Conservation (phyloP, 2,888 invertebrate genomes). For the Vanessa cardui region DNA sequence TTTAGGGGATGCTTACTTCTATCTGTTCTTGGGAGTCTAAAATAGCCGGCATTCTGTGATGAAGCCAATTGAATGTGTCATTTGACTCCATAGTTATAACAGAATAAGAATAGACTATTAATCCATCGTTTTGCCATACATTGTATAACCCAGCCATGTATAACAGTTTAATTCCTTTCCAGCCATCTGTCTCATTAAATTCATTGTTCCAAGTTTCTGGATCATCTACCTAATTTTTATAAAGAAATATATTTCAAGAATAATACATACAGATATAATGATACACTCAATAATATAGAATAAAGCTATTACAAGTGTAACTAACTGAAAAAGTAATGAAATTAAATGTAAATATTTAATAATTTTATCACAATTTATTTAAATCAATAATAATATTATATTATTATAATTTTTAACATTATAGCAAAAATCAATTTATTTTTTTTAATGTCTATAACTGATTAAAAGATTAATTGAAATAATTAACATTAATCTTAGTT, state of each 20-base stretch:
- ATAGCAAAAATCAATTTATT: too few relatives aligned
- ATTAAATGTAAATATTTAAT: too few relatives aligned
- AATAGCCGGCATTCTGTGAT: slow-evolving; percentile 92
- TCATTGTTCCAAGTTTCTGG: slow-evolving; percentile 77
- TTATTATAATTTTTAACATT: too few relatives aligned
- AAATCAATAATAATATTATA: too few relatives aligned
- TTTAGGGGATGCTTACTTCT: slow-evolving; percentile 79
- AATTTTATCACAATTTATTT: too few relatives aligned
- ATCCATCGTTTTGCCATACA: slow-evolving; percentile 84
- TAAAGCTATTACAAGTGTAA: too few relatives aligned
- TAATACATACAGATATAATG: too few relatives aligned
- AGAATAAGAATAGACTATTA: slow-evolving; percentile 87
- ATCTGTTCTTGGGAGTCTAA: slow-evolving; percentile 86
- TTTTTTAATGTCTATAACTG: too few relatives aligned
- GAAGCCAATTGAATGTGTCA: slow-evolving; percentile 86
- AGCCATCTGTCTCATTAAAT: slow-evolving; percentile 79
- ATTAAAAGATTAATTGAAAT: too few relatives aligned
- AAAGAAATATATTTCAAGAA: background rate
- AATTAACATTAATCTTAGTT: too few relatives aligned
- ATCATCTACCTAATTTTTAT: slow-evolving; percentile 74
- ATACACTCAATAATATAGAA: too few relatives aligned
- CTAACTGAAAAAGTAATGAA: too few relatives aligned
- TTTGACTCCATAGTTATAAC: slow-evolving; percentile 90
- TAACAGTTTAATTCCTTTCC: slow-evolving; percentile 85
- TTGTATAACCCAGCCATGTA: slow-evolving; percentile 91